These are phyloP conservation scores for Atta cephalotes DNA, from an alignment of 1,140 invertebrate genomes.

Conservation along the genomic window DNA sequence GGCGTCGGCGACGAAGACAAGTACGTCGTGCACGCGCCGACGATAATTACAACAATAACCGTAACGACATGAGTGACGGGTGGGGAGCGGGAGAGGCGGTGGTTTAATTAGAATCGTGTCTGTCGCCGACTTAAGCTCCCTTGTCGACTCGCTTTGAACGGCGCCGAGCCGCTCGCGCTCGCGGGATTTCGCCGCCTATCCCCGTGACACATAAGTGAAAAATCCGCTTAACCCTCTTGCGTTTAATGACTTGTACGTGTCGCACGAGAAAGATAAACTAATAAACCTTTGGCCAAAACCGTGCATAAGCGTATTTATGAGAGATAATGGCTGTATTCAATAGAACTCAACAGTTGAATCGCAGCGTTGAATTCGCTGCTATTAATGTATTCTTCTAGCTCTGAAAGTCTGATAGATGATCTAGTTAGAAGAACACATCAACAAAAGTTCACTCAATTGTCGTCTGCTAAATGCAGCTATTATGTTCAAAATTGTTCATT, in stretches of 20 bases:
- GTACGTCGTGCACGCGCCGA: conserved; percentile 75
- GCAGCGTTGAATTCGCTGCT: too few relatives aligned
- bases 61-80: conserved; percentile 70
- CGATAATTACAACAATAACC: conserved; percentile 81
- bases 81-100: conserved; percentile 36
- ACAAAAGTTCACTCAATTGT: too few relatives aligned
- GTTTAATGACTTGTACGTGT: conserved; percentile 55
- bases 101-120: conserved; percentile 80
- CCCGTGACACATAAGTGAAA: conserved; percentile 48
- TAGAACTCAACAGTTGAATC: too few relatives aligned
- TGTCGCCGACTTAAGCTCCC: conserved; percentile 74
- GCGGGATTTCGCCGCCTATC: conserved; percentile 31
- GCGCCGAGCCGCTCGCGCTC: background rate
- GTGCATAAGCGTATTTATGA: conserved; percentile 22
- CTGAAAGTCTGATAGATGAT: too few relatives aligned
- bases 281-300: conserved; percentile 26
- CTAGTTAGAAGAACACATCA: too few relatives aligned
- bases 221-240: conserved; percentile 53
- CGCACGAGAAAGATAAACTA: conserved; percentile 23
- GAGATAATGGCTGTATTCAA: background rate
- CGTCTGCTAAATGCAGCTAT: too few relatives aligned
- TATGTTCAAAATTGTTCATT: too few relatives aligned
- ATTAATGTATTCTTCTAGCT: too few relatives aligned
- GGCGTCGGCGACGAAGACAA: conserved; percentile 45
- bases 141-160: conserved; percentile 46